phyloP scores from a whole-genome alignment of 2,797 vertebrate species.

The Percopsis omiscomaycus region DNA sequence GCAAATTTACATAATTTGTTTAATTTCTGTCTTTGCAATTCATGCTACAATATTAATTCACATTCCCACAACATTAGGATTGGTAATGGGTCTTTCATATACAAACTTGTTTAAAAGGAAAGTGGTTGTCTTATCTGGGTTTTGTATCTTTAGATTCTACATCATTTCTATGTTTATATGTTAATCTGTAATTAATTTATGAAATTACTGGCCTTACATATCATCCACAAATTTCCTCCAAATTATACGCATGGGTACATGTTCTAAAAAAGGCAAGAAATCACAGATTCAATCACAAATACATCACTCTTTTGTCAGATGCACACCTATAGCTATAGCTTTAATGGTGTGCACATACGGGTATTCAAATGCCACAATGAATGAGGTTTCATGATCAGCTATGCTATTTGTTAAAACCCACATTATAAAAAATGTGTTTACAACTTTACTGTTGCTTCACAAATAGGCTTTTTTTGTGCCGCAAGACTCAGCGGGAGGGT shows the following conservation, averaged over 20 bases:
- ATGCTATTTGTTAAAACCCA: too few species aligned
- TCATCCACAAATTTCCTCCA: conserved; percentile 57
- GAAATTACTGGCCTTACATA: conserved; percentile 66
- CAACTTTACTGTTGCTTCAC: too few species aligned
- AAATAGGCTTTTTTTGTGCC: too few species aligned
- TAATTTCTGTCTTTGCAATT: conserved; percentile 44
- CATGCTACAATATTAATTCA: conserved; percentile 28
- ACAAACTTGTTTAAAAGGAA: conserved; percentile 34
- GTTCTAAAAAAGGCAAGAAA: not conserved
- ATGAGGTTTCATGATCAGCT: too few species aligned
- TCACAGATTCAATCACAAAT: conserved; percentile 6
- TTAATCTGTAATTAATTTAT: conserved; percentile 70
- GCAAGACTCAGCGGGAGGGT: too few species aligned
- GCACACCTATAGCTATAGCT: too few species aligned
- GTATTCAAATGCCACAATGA: too few species aligned
- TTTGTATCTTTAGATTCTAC: conserved; percentile 42
- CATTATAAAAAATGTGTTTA: too few species aligned
- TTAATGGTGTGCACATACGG: too few species aligned
- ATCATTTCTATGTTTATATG: conserved; percentile 55
- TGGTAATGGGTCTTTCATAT: conserved; percentile 34
- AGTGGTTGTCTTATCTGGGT: conserved; percentile 55
- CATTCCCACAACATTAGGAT: conserved; percentile 27
- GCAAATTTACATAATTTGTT: conserved; percentile 40
- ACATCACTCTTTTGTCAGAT: conserved; percentile 13
- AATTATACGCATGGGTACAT: conserved; percentile 39